Percentiles rank a stretch among this genome's conserved stretches.
Conservation (phyloP, 2,888 invertebrate species). For the Leucophora obtusa region DNA sequence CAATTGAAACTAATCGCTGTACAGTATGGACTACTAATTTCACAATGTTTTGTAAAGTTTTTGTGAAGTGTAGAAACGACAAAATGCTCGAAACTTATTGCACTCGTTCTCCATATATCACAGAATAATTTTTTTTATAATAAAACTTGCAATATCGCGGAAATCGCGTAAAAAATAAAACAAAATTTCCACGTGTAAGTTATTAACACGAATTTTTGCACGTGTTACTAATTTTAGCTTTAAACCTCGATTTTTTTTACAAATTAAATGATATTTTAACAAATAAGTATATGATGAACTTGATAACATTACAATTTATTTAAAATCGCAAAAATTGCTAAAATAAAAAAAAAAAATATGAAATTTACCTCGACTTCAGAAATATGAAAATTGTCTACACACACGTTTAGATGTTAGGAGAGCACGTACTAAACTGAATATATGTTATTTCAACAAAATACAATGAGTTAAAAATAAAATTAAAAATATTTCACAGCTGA, state of each 20-base stretch:
- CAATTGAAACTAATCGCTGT: too few species aligned
- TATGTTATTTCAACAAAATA: constrained; percentile 9
- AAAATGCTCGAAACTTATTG: not conserved
- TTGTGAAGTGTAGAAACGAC: not conserved
- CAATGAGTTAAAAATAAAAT: constrained; percentile 19
- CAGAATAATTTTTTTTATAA: not conserved
- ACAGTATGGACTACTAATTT: too few species aligned
- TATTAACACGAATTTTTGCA: not conserved
- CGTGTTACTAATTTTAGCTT: constrained; percentile 5
- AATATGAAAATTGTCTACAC: constrained; percentile 33
- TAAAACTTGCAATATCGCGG: constrained; percentile 20
- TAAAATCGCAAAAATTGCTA: not conserved
- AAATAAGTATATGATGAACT: constrained; percentile 31
- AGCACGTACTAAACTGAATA: constrained; percentile 62
- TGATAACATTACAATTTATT: constrained; percentile 25
- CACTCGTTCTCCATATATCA: not conserved
- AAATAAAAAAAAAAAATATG: constrained; percentile 4
- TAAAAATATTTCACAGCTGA: constrained; percentile 4
- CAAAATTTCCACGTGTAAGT: constrained; percentile 13
- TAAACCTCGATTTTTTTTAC: not conserved
- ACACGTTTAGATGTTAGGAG: constrained; percentile 58
- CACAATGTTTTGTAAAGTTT: too few species aligned
- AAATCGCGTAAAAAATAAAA: constrained; percentile 14
- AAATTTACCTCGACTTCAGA: constrained; percentile 55
- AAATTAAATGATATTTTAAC: not conserved